Conservation (phyloP, 35 echinoderm and acorn worm species). For the Acanthaster planci region DNA sequence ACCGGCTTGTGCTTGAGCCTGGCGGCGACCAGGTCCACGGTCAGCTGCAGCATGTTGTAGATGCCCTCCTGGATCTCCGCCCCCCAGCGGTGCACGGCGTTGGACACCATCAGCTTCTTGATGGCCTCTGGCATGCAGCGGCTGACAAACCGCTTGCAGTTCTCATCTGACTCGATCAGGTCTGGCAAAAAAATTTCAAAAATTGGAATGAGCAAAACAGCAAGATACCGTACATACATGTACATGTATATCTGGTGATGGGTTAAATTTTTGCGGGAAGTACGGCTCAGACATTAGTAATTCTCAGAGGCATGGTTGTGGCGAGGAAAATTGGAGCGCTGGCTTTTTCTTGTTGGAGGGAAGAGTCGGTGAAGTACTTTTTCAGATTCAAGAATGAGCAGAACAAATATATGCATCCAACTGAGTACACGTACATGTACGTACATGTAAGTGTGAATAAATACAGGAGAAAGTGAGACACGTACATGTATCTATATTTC, state of each 20-base stretch:
- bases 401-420: too few relatives aligned
- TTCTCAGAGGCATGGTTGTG: too few relatives aligned
- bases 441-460: too few relatives aligned
- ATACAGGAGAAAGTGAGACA: too few relatives aligned
- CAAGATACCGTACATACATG: background rate
- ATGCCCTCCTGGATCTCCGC: constrained; percentile 94
- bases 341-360: too few relatives aligned
- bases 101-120: constrained; percentile 91
- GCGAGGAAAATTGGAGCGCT: too few relatives aligned
- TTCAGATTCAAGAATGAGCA: too few relatives aligned
- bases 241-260: background rate
- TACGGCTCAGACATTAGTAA: background rate
- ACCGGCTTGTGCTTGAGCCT: constrained; percentile 87
- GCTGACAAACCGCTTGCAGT: constrained; percentile 88
- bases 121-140: constrained; percentile 96
- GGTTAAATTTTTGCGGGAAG: background rate
- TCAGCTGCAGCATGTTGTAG: constrained; percentile 89
- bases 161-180: constrained; percentile 73
- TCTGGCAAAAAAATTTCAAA: constrained; percentile 21
- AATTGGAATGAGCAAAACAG: constrained; percentile 3
- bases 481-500: too few relatives aligned
- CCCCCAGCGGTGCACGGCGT: constrained; percentile 92
- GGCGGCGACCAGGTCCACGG: constrained; percentile 68
- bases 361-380: too few relatives aligned
- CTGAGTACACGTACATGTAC: too few relatives aligned